Conservation (phyloP, 2,797 vertebrate species). For the Phoebastria nigripes region DNA sequence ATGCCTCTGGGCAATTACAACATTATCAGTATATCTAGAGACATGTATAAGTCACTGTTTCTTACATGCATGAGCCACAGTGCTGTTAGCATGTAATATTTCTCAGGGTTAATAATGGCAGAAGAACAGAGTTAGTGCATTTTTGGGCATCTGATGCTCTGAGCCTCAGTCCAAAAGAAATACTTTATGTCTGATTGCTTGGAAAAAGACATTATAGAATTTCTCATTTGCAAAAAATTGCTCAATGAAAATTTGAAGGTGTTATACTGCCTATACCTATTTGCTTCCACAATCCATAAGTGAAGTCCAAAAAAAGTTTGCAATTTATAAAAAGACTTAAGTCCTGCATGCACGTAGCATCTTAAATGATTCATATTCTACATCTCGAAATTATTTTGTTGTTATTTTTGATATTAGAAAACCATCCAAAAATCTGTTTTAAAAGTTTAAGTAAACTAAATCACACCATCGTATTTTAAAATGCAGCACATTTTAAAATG, state of each 20-base stretch:
- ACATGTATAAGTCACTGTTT: background rate
- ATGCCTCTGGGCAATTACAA: background rate
- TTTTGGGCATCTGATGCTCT: background rate
- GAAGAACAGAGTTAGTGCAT: background rate
- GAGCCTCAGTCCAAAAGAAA: background rate
- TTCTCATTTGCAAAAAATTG: background rate
- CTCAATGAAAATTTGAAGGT: background rate
- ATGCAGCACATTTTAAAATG: background rate
- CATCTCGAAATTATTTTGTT: background rate
- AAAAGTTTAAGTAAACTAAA: background rate
- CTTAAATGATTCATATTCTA: background rate
- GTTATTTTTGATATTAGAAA: background rate
- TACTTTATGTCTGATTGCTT: background rate
- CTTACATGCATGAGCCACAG: background rate
- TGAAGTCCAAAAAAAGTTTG: background rate
- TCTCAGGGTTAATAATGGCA: background rate
- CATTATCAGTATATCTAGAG: background rate
- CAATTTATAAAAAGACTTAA: background rate
- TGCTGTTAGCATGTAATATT: background rate
- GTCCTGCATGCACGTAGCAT: background rate
- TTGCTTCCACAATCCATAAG: background rate
- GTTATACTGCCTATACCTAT: background rate
- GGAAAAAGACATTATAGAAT: background rate
- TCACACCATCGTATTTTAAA: background rate
- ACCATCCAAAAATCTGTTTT: background rate